phyloP scores from a whole-genome alignment of 2,888 invertebrate genomes.

The Plebejus argus region DNA sequence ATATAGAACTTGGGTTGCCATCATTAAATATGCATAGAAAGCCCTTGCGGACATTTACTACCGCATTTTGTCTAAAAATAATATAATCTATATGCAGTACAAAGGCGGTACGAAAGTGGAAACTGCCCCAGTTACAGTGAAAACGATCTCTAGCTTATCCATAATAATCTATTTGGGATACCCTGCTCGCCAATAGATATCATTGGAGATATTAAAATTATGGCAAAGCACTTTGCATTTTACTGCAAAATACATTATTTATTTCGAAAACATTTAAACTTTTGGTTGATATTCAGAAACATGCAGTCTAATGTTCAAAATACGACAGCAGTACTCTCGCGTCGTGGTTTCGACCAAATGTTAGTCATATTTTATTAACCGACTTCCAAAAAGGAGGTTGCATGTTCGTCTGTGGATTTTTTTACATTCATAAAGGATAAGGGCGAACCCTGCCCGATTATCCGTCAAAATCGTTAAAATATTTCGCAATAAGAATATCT shows the following conservation, averaged over 20 bases:
- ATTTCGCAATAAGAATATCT: no score
- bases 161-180: conserved; percentile 8
- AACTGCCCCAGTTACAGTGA: conserved; percentile 5
- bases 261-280: background rate
- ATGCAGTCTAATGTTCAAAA: no score
- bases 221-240: background rate
- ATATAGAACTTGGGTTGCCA: background rate
- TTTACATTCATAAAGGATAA: no score
- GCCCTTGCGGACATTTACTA: background rate
- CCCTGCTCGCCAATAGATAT: background rate
- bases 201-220: background rate
- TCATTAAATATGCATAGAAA: background rate
- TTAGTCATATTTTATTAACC: no score
- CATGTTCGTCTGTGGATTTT: no score
- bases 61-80: conserved; percentile 1
- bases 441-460: no score
- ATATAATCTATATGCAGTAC: conserved; percentile 1
- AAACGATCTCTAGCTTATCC: conserved; percentile 3
- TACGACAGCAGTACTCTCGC: no score
- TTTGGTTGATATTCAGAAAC: background rate
- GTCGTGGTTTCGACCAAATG: no score
- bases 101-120: conserved; percentile 6
- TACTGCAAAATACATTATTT: background rate
- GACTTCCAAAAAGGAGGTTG: no score
- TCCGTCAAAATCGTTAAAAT: no score